These are phyloP conservation scores for Dasysyrphus albostriatus DNA, from an alignment of 2,888 invertebrate genomes.

Conservation along the genomic window DNA sequence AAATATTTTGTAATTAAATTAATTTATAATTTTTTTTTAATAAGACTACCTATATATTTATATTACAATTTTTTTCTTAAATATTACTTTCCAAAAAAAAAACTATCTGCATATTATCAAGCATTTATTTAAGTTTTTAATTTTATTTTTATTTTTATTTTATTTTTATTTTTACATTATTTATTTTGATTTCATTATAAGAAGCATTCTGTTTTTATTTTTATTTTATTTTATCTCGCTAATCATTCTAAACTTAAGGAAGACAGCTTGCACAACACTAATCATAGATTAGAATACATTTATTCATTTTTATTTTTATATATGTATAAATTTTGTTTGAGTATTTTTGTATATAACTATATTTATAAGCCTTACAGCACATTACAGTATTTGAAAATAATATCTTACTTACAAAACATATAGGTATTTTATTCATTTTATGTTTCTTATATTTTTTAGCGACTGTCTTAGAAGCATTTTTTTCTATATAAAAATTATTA, in stretches of 20 bases:
- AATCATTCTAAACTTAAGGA: constrained; percentile 78
- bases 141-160: constrained; percentile 37
- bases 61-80: too few species aligned
- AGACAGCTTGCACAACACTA: constrained; percentile 77
- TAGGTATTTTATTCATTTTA: neutral
- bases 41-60: too few species aligned
- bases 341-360: constrained; percentile 74
- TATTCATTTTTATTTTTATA: constrained; percentile 46
- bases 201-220: constrained; percentile 43
- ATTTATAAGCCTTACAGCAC: constrained; percentile 59
- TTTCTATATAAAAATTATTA: constrained; percentile 50
- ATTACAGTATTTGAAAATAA: constrained; percentile 19
- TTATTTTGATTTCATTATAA: constrained; percentile 28
- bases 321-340: constrained; percentile 48
- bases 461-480: constrained; percentile 33
- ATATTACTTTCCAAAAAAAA: neutral
- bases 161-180: constrained; percentile 27
- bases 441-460: neutral
- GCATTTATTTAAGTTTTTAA: neutral
- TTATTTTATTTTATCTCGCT: constrained; percentile 76
- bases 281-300: constrained; percentile 77
- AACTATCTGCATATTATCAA: neutral
- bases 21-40: too few species aligned
- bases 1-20: neutral
- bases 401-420: constrained; percentile 45